Evolutionary conservation across 2,797 vertebrate genomes (phyloP).

Genomic region (Sarcoramphus papa): DNA sequence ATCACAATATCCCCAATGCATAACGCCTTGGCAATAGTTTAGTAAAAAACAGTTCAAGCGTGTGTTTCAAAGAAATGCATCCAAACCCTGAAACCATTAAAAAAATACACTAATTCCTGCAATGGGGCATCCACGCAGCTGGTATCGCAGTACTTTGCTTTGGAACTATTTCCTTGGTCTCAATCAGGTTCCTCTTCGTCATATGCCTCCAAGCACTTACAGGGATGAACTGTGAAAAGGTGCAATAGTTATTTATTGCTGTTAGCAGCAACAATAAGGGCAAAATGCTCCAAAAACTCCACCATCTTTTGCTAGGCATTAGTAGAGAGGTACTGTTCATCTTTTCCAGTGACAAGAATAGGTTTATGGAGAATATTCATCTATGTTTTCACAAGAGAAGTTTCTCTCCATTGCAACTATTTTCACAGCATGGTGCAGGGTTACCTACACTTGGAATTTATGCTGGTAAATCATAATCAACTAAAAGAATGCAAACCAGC

Average conservation of each 20-base stretch:
- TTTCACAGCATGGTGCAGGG: background rate
- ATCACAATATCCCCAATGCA: slow-evolving; percentile 12
- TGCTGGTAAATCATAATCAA: background rate
- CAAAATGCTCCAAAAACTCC: background rate
- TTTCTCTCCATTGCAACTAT: background rate
- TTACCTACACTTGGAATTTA: background rate
- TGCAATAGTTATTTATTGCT: background rate
- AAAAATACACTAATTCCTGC: slow-evolving; percentile 20
- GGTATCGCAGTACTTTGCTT: background rate
- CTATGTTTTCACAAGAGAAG: background rate
- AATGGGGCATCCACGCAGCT: background rate
- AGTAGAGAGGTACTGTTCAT: background rate
- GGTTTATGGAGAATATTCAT: background rate
- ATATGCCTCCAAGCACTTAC: background rate
- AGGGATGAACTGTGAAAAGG: background rate
- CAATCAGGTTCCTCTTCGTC: background rate
- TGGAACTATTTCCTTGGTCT: background rate
- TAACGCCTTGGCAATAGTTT: background rate
- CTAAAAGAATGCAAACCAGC: background rate
- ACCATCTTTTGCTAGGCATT: background rate
- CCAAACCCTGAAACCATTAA: slow-evolving; percentile 15
- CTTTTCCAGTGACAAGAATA: background rate
- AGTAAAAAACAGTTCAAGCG: background rate
- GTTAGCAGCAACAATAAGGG: background rate
- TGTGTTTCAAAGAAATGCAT: slow-evolving; percentile 32